Conservation (phyloP, 2,888 invertebrate species). For the Diarsia mendica region DNA sequence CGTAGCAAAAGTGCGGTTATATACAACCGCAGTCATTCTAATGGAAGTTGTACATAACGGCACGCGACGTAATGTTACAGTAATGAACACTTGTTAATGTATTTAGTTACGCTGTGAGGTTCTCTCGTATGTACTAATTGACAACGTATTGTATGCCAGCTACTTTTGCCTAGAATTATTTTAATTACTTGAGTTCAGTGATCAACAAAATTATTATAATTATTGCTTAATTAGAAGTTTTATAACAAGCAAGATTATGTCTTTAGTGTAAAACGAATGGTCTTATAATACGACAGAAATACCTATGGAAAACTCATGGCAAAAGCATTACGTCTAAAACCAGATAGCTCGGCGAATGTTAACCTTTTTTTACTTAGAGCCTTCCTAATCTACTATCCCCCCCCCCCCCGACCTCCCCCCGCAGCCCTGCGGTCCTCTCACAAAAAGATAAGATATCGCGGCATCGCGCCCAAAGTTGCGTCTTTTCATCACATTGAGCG, state of each 20-base stretch:
- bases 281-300: background rate
- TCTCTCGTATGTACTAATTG: slow-evolving; percentile 18
- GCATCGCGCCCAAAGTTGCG: slow-evolving; percentile 65
- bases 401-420: background rate
- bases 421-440: slow-evolving; percentile 16
- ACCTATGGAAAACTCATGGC: background rate
- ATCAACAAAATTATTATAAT: background rate
- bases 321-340: slow-evolving; percentile 6
- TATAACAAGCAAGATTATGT: background rate
- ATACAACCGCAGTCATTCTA: slow-evolving; percentile 23
- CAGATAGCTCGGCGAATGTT: slow-evolving; percentile 31
- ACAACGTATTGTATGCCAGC: slow-evolving; percentile 13
- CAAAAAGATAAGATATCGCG: slow-evolving; percentile 55
- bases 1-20: slow-evolving; percentile 20
- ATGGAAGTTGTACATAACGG: slow-evolving; percentile 25
- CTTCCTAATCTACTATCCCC: slow-evolving; percentile 44
- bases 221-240: background rate
- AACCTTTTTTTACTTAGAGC: slow-evolving; percentile 51
- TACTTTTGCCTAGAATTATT: slow-evolving; percentile 3
- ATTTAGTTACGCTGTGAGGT: slow-evolving; percentile 33
- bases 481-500: slow-evolving; percentile 63
- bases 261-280: background rate
- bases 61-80: slow-evolving; percentile 22
- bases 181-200: background rate
- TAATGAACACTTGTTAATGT: slow-evolving; percentile 40